Conservation (phyloP, 2,888 invertebrate genomes). For the Rugalucina vietnamica region DNA sequence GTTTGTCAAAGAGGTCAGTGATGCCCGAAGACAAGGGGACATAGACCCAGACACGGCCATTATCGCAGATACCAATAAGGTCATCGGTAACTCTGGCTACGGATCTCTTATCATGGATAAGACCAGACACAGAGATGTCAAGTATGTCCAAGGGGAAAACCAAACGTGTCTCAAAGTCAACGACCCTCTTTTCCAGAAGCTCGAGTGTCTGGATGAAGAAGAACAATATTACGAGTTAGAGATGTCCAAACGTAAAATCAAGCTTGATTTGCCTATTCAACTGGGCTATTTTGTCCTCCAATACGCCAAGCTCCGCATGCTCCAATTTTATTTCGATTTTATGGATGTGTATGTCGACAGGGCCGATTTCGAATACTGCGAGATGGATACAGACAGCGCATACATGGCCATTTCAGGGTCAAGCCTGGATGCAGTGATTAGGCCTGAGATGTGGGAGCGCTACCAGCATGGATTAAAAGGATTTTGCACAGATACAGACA, state of each 20-base stretch:
- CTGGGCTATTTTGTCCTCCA: slow-evolving; percentile 63
- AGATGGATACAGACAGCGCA: slow-evolving; percentile 65
- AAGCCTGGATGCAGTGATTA: slow-evolving; percentile 35
- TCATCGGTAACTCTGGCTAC: slow-evolving; percentile 46
- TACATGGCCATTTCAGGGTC: slow-evolving; percentile 57
- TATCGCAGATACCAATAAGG: slow-evolving; percentile 44
- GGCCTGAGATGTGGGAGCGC: slow-evolving; percentile 19
- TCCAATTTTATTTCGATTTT: slow-evolving; percentile 63
- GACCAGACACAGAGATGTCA: slow-evolving; percentile 46
- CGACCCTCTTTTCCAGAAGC: slow-evolving; percentile 48
- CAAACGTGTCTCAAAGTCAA: slow-evolving; percentile 39
- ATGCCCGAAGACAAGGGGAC: slow-evolving; percentile 28
- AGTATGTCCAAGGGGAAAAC: slow-evolving; percentile 52
- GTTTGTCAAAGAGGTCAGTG: slow-evolving; percentile 22
- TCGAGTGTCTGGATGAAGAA: slow-evolving; percentile 40
- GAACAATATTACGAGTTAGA: slow-evolving; percentile 55
- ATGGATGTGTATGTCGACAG: slow-evolving; percentile 58
- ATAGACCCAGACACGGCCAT: slow-evolving; percentile 30
- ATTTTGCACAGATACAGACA: slow-evolving; percentile 28
- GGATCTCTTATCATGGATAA: slow-evolving; percentile 63
- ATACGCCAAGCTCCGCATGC: slow-evolving; percentile 65
- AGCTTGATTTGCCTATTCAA: slow-evolving; percentile 60
- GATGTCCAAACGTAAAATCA: slow-evolving; percentile 49
- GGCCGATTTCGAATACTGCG: slow-evolving; percentile 51
- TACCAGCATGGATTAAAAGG: slow-evolving; percentile 29